Conservation (phyloP, 1,140 invertebrate species). For the Anthonomus grandis region DNA sequence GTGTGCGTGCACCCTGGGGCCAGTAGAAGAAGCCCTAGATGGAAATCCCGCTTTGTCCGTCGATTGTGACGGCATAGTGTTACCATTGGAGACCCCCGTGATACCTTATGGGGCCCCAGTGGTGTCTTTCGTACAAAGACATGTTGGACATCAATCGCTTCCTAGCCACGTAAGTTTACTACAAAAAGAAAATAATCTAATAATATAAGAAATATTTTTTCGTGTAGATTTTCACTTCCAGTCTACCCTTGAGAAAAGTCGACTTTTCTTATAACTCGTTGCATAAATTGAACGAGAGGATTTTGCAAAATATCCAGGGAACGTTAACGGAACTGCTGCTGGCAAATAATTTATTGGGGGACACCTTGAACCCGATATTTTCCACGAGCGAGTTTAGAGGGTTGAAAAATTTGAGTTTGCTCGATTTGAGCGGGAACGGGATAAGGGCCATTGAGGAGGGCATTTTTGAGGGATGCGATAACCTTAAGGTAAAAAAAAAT, state of each 20-base stretch:
- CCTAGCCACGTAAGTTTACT: slow-evolving; percentile 61
- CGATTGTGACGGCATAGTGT: slow-evolving; percentile 81
- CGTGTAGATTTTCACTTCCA: slow-evolving; percentile 55
- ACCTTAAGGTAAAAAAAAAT: slow-evolving; percentile 65
- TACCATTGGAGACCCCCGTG: slow-evolving; percentile 68
- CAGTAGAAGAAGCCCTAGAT: slow-evolving; percentile 43
- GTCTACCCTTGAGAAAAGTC: slow-evolving; percentile 65
- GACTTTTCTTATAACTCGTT: slow-evolving; percentile 82
- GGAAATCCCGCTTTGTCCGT: slow-evolving; percentile 56
- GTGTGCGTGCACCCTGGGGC: slow-evolving; percentile 57
- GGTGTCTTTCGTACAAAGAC: slow-evolving; percentile 69
- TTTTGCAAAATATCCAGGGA: slow-evolving; percentile 63
- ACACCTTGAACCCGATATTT: slow-evolving; percentile 86
- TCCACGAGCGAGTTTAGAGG: slow-evolving; percentile 78
- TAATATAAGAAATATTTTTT: background rate
- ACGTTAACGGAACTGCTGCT: slow-evolving; percentile 70
- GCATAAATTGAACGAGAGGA: slow-evolving; percentile 71
- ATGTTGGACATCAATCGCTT: slow-evolving; percentile 73
- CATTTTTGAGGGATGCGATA: slow-evolving; percentile 75
- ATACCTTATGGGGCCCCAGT: slow-evolving; percentile 72
- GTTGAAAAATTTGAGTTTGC: slow-evolving; percentile 63
- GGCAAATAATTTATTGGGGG: slow-evolving; percentile 78
- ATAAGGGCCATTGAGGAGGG: slow-evolving; percentile 80
- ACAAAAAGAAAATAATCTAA: slow-evolving; percentile 14
- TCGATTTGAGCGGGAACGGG: slow-evolving; percentile 76